A percentile compares a stretch with the other conserved stretches of the same genome.
Conservation (phyloP, 2,888 invertebrate species). For the Petrophora chlorosata region DNA sequence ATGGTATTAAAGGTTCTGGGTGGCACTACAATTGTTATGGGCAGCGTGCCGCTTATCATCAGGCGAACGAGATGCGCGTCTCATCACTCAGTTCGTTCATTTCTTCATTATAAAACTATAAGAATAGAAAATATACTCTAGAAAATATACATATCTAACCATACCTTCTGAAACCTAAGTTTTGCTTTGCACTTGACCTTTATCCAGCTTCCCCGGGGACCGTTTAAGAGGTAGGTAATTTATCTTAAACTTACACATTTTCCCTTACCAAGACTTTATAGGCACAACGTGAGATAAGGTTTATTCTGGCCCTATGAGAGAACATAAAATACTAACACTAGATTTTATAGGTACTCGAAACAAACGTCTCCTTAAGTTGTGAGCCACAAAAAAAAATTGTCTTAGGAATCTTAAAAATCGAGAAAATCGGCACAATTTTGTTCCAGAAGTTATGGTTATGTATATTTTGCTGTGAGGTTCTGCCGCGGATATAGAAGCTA, state of each 20-base stretch:
- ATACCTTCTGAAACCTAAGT: background rate
- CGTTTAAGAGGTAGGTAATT: constrained; percentile 27
- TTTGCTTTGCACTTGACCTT: constrained; percentile 21
- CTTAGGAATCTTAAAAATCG: too few species aligned
- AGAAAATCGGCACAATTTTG: too few species aligned
- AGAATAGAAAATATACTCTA: background rate
- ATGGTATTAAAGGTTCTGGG: too few species aligned
- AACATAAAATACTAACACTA: constrained; percentile 23
- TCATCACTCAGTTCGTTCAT: too few species aligned
- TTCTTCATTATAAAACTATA: background rate
- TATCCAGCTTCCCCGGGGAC: constrained; percentile 11
- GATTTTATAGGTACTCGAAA: constrained; percentile 16
- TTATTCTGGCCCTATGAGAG: constrained; percentile 24
- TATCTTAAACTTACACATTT: constrained; percentile 28
- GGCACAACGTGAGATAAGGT: constrained; percentile 21
- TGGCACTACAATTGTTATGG: too few species aligned
- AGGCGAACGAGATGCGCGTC: too few species aligned
- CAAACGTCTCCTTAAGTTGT: constrained; percentile 12
- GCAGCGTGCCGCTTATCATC: too few species aligned
- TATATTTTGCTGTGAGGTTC: too few species aligned
- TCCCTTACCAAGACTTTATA: constrained; percentile 25
- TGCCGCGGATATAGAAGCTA: too few species aligned
- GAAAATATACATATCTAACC: background rate
- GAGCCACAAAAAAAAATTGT: too few species aligned
- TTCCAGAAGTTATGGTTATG: too few species aligned